These are phyloP conservation scores for Schlechtendalia chinensis DNA, from an alignment of 1,140 invertebrate species.

Conservation along the genomic window DNA sequence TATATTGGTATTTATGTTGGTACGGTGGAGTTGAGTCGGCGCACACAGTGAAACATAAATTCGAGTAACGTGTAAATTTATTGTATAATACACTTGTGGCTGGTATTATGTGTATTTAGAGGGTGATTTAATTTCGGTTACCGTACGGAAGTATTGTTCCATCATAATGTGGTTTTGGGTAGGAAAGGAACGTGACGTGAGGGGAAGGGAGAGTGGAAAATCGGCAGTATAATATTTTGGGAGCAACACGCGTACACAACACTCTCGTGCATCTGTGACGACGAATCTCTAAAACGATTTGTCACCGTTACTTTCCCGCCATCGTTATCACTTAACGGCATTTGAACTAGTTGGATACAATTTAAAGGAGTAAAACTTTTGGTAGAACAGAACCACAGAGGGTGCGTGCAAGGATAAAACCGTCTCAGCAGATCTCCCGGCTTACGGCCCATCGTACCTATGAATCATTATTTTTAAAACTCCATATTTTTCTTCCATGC, in stretches of 20 bases:
- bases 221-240: no score
- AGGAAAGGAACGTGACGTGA: no score
- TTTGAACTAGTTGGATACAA: not conserved
- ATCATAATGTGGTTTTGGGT: no score
- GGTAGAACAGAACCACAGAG: not conserved
- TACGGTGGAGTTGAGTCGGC: not conserved
- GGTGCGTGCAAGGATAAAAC: not conserved
- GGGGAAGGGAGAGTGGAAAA: no score
- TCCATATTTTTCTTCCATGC: not conserved
- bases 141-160: not conserved
- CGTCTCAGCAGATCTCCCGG: no score
- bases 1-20: not conserved
- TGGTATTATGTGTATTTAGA: not conserved
- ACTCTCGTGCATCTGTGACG: no score
- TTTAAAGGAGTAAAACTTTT: not conserved
- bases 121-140: not conserved
- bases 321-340: not conserved
- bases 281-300: not conserved
- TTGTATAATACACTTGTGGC: not conserved
- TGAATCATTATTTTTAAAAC: not conserved
- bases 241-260: no score
- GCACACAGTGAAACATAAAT: not conserved
- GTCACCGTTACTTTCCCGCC: not conserved
- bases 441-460: not conserved
- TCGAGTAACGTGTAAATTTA: constrained; percentile 15